Conservation (phyloP, 2,888 invertebrate genomes). For the Galeopsomyia nigrocyanea region DNA sequence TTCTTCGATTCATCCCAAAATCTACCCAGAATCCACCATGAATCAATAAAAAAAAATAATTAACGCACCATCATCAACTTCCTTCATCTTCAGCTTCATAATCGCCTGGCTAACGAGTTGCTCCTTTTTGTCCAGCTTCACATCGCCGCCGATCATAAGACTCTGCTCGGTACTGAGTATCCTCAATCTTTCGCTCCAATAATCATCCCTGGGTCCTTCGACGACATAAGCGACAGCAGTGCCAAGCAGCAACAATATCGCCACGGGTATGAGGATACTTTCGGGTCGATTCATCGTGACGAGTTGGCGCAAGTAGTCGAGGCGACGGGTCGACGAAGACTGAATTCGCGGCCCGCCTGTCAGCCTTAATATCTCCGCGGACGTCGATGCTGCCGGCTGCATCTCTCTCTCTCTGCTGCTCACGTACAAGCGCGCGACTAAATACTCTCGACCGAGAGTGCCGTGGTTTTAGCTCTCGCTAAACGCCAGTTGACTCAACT, state of each 20-base stretch:
- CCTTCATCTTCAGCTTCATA: constrained; percentile 73
- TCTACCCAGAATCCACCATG: too few species aligned
- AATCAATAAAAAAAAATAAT: too few species aligned
- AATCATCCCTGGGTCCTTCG: constrained; percentile 1
- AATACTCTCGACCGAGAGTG: too few species aligned
- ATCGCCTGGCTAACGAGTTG: constrained; percentile 72
- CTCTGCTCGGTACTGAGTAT: constrained; percentile 36
- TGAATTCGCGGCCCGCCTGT: background rate
- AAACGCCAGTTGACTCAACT: too few species aligned
- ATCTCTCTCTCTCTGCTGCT: too few species aligned
- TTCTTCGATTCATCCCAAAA: too few species aligned
- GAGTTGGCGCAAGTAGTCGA: constrained; percentile 1
- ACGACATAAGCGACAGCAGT: background rate
- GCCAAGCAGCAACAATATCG: background rate
- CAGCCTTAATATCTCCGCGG: background rate
- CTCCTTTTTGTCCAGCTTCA: constrained; percentile 71
- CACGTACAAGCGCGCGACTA: too few species aligned
- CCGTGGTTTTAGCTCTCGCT: too few species aligned
- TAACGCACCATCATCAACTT: constrained; percentile 71
- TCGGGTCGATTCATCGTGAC: background rate
- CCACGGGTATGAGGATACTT: background rate
- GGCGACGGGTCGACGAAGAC: background rate
- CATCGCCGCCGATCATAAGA: constrained; percentile 70
- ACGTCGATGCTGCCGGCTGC: too few species aligned
- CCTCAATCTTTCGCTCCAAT: constrained; percentile 32